These are phyloP conservation scores for Hoplostethus atlanticus DNA, from an alignment of 2,797 vertebrate genomes.

Conservation along the genomic window DNA sequence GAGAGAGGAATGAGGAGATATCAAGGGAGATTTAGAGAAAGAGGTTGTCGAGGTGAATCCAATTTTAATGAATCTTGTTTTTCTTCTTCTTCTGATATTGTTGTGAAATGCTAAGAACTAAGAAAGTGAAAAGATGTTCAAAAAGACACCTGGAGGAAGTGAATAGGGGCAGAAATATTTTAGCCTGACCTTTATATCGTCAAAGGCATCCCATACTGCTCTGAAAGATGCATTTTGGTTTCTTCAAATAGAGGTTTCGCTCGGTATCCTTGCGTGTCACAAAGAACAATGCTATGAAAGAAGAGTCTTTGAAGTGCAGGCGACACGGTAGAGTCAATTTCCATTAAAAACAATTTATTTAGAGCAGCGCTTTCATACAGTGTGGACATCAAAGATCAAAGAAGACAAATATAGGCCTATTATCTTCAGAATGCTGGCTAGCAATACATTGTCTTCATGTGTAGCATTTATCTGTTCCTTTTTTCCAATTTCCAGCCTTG, in stretches of 20 bases:
- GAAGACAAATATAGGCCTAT: slow-evolving; percentile 24
- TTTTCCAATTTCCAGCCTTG: not conserved
- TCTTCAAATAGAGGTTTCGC: slow-evolving; percentile 37
- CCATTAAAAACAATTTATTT: slow-evolving; percentile 46
- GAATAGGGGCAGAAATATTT: slow-evolving; percentile 31
- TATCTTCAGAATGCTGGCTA: slow-evolving; percentile 9
- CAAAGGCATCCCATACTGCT: slow-evolving; percentile 10
- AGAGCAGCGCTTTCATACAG: slow-evolving; percentile 25
- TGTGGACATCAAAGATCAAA: slow-evolving; percentile 33
- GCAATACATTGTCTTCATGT: not conserved
- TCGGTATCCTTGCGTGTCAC: slow-evolving; percentile 22
- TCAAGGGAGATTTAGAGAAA: slow-evolving; percentile 16
- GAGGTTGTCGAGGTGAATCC: slow-evolving; percentile 20
- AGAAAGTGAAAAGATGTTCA: slow-evolving; percentile 31
- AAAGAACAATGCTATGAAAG: slow-evolving; percentile 20
- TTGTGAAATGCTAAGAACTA: slow-evolving; percentile 7
- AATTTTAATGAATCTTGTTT: slow-evolving; percentile 21
- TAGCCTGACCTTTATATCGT: slow-evolving; percentile 51
- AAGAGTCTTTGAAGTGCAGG: slow-evolving; percentile 40
- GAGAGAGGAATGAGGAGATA: not conserved
- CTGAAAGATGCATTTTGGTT: slow-evolving; percentile 42
- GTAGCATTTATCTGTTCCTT: not conserved
- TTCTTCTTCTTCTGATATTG: not conserved
- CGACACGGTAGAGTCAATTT: slow-evolving; percentile 38
- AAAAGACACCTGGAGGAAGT: slow-evolving; percentile 18